Base-by-base conservation (phyloP, 2,113 vertebrate genomes). In the Porphyrio hochstetteri region DNA sequence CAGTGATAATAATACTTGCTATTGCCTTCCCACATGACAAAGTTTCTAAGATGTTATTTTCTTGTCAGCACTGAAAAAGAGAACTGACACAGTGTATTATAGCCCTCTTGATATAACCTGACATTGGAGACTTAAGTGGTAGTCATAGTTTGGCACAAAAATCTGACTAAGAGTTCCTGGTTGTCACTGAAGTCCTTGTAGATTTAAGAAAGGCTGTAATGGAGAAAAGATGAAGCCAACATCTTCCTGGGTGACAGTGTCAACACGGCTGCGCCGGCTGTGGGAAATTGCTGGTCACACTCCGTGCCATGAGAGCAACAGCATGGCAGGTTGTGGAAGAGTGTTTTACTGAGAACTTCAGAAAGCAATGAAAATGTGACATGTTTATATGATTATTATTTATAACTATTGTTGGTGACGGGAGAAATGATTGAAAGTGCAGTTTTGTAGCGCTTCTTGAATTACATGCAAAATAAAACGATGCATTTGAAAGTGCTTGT, bases 401-500 rank as follows among this genome's bases (percentile, higher is more conserved):
- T 91, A 61, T 92, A 95, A 95, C 84, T 92, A 13, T 75, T 82
- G 86, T 23, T 65, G 70, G 44, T 84, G 67, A n/a, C 89, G 64
- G 60, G 56, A 94, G 77, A 87, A 95, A 69, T 77, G 31, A 69
- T 69, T 91, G 70, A 82, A 96, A 96, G 80, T 93, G 83, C 88
- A 3, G 0, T 87, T 94, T 91, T 57, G 67, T 75, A 96, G 78
- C 59, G 7, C 90, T 88, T 42, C 52, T 92, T 83, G 82, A 94
- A 74, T 79, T 78, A 76, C 29, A 89, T 67, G 50, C 25, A 23
- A 67, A 88, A 19, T 90, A 72, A 95, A 93, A 63, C 68, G 44
- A 82, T 92, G 55, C 1, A 1, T 87, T 89, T 93, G 57, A 95
- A 96, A 96, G 96, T 97, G 95, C 96, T 96, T 91, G 35, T 78